Evolutionary conservation across 1,140 invertebrate genomes (phyloP), one percentile per base, ranked within the genome.

Genomic region (Drosophila burlai): DNA sequence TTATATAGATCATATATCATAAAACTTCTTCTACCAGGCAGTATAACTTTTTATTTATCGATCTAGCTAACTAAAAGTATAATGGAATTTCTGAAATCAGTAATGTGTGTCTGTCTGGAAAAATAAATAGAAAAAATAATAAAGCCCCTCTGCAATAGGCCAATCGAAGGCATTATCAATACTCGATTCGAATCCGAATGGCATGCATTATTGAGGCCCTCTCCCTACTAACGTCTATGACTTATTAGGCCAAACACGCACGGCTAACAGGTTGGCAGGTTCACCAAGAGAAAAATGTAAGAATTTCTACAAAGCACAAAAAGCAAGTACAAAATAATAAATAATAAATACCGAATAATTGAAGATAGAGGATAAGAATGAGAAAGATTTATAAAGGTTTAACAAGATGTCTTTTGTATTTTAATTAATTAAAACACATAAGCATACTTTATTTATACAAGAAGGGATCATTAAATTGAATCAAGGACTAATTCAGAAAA

Each of bases 251-350:
- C 59, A 89, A 24, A 79, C 78, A 76, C 81, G 85, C 75, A 89
- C 46, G 78, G 68, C 85, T 76, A 90, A 90, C 85, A 90, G 85
- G 85, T 90, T 85, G 81, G 77, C 45, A 71, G 26, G 24, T 38
- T 43, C 50, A 69, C 55, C 52, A 43, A 42, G 43, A 46, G 29
- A 50, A 65, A 61, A 60, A 13, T 15, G 1, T 38, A 2, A 3
- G n/a, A 40, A 16, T 3, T 21, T 54, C 16, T 8, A 13, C 6
- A 13, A 40, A 26, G 8, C 9, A 13, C 6, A 13, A 40, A 40
- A 26, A 1, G 9, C 2, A 31, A 31, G 8, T 31, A 31, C 7
- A 31, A 9, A 9, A 31, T 31, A 31, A 31, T 31, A 31, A 31
- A 31, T 31, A 31, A 31, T 31, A 31, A 31, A 31, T 31, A 9